Conservation (phyloP, 2,113 vertebrate genomes). For the Dicentrarchus labrax region DNA sequence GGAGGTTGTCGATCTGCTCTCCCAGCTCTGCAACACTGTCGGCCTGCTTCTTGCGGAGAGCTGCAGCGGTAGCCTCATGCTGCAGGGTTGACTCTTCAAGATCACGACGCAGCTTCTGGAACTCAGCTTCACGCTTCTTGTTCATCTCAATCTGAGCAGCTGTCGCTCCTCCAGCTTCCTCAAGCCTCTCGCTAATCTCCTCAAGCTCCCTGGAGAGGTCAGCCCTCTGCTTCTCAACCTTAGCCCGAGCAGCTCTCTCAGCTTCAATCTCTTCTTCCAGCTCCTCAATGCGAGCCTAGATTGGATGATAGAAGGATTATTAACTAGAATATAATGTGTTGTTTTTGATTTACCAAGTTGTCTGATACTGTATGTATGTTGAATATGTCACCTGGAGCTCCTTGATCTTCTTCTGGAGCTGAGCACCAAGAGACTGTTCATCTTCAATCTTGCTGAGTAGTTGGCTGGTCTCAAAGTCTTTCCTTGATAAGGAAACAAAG, state of each 20-base stretch:
- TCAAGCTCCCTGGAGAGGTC: too few relatives aligned
- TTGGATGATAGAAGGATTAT: background rate
- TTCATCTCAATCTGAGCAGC: too few relatives aligned
- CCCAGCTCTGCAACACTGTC: slow-evolving; percentile 77
- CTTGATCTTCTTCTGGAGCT: slow-evolving; percentile 69
- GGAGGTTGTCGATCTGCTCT: slow-evolving; percentile 78
- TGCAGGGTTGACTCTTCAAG: too few relatives aligned
- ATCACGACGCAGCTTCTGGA: too few relatives aligned
- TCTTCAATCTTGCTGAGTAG: slow-evolving; percentile 66
- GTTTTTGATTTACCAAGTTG: background rate
- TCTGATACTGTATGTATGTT: too few relatives aligned
- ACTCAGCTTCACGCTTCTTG: too few relatives aligned
- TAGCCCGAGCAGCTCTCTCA: slow-evolving; percentile 18
- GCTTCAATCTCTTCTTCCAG: slow-evolving; percentile 86
- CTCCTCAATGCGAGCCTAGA: slow-evolving; percentile 68
- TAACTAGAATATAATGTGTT: background rate
- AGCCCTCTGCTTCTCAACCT: too few relatives aligned
- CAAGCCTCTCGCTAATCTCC: too few relatives aligned
- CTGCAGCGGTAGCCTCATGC: slow-evolving; percentile 75
- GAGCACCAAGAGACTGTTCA: slow-evolving; percentile 59
- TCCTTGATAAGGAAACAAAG: slow-evolving; percentile 1
- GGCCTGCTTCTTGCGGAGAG: slow-evolving; percentile 81
- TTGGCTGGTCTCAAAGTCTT: slow-evolving; percentile 74
- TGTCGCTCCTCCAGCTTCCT: too few relatives aligned
- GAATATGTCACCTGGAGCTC: slow-evolving; percentile 78